These are phyloP conservation scores for Polypterus bichir DNA, from an alignment of 2,113 vertebrate species.

Conservation along the genomic window DNA sequence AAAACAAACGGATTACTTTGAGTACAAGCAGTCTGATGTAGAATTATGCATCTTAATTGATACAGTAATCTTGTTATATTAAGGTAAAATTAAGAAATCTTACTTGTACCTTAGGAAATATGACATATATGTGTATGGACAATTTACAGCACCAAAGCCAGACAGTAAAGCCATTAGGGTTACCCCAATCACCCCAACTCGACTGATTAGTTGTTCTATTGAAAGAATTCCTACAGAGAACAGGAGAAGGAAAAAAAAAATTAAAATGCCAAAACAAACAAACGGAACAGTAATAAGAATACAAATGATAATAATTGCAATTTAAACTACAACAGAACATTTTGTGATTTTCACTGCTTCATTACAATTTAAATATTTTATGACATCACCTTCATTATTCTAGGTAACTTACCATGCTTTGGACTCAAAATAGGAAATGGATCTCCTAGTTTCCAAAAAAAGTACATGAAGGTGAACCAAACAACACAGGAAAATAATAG, in stretches of 20 bases:
- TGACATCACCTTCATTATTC: conserved; percentile 11
- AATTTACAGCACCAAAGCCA: conserved; percentile 96
- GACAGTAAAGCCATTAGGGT: conserved; percentile 95
- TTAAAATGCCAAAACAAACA: conserved; percentile 7
- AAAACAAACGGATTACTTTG: too few species aligned
- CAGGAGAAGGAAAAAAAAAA: not conserved
- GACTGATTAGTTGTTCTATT: conserved; percentile 95
- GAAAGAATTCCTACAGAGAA: conserved; percentile 74
- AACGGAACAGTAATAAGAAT: not conserved
- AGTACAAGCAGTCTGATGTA: too few species aligned
- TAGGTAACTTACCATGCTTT: conserved; percentile 74
- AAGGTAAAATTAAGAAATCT: not conserved
- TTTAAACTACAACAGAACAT: not conserved
- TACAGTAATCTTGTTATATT: too few species aligned
- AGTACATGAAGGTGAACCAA: conserved; percentile 98
- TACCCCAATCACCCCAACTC: conserved; percentile 93
- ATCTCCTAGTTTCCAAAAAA: conserved; percentile 97
- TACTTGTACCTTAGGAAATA: conserved; percentile 87
- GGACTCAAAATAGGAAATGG: conserved; percentile 96
- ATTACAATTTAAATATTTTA: not conserved
- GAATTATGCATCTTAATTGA: too few species aligned
- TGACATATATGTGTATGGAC: conserved; percentile 97
- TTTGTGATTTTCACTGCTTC: too few species aligned
- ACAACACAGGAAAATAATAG: conserved; percentile 83
- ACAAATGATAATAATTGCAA: not conserved